Conservation (phyloP, 2,797 vertebrate species). For the Leptodactylus fallax region DNA sequence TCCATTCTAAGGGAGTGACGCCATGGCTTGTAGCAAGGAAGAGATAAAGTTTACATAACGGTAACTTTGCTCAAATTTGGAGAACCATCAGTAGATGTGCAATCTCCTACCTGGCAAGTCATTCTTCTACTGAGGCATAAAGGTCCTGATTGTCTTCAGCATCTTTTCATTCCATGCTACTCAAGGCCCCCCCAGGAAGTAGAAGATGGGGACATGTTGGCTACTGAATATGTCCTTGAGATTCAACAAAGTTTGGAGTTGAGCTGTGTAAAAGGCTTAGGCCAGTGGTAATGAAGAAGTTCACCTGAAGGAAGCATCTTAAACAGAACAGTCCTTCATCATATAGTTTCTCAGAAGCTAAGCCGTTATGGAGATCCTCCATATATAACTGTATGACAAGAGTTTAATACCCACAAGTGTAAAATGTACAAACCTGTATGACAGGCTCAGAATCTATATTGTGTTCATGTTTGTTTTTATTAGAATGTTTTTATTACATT, state of each 20-base stretch:
- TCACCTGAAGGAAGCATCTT: constrained; percentile 33
- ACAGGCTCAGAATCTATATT: constrained; percentile 27
- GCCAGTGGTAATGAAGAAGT: constrained; percentile 24
- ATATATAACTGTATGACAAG: constrained; percentile 29
- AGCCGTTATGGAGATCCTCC: constrained; percentile 2
- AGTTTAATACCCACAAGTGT: background rate
- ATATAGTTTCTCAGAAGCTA: background rate
- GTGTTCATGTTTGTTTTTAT: constrained; percentile 35
- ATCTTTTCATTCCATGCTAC: constrained; percentile 72
- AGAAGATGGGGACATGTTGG: constrained; percentile 62
- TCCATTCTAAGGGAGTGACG: constrained; percentile 93
- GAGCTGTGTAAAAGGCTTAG: constrained; percentile 30
- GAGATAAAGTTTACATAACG: constrained; percentile 75
- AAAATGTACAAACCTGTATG: constrained; percentile 4
- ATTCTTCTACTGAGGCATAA: constrained; percentile 48
- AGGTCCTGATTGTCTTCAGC: constrained; percentile 65
- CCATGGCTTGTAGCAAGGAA: constrained; percentile 98
- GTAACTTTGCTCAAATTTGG: constrained; percentile 81
- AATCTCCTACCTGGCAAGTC: constrained; percentile 74
- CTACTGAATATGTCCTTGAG: constrained; percentile 59
- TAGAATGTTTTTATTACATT: constrained; percentile 44
- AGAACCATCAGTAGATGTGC: constrained; percentile 76
- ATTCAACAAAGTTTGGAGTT: constrained; percentile 50
- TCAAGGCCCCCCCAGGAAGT: constrained; percentile 66
- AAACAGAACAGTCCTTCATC: constrained; percentile 36